Conservation (phyloP, 2,113 vertebrate genomes). For the Haemorhous mexicanus region DNA sequence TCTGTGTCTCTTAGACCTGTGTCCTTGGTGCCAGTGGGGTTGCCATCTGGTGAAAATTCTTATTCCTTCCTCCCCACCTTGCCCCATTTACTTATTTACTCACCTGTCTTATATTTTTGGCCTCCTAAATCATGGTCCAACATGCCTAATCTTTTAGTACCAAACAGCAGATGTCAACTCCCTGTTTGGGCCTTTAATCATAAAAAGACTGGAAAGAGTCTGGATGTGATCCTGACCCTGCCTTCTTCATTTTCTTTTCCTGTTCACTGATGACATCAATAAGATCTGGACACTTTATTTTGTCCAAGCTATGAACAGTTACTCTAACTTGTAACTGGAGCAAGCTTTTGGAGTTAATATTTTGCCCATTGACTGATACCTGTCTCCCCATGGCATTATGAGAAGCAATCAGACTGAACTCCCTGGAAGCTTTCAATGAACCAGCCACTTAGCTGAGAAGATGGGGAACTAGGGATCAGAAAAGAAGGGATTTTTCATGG, state of each 20-base stretch:
- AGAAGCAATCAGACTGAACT: background rate
- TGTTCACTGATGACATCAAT: background rate
- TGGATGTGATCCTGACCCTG: background rate
- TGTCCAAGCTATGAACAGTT: background rate
- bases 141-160: background rate
- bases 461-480: background rate
- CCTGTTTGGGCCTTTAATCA: background rate
- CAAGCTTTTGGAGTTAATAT: background rate
- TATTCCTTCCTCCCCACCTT: background rate
- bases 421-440: background rate
- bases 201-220: background rate
- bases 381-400: accelerated
- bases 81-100: background rate
- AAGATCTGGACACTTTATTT: background rate
- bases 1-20: background rate
- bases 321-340: background rate
- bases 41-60: background rate
- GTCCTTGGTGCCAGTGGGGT: background rate
- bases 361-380: background rate
- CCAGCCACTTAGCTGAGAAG: background rate
- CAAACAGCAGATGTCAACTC: background rate
- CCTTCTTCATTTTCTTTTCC: background rate
- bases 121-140: background rate
- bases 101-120: background rate
- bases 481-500: background rate